Evolutionary conservation across 2,888 invertebrate genomes (phyloP).

Genomic region (Himalopsyche tibetana): DNA sequence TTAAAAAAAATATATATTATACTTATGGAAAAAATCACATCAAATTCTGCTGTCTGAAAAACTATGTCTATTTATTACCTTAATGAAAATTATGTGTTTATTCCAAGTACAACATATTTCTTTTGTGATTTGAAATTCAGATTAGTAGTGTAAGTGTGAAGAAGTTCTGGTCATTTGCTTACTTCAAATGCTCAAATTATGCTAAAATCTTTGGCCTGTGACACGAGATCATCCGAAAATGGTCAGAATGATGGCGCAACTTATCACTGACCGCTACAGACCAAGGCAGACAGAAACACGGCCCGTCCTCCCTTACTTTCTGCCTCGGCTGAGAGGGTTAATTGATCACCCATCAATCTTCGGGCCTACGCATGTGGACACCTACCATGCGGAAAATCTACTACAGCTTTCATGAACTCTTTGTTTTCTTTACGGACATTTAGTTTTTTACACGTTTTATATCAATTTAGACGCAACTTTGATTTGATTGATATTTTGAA

Average conservation of each 20-base stretch:
- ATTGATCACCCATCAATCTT: conserved; percentile 65
- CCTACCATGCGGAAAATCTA: conserved; percentile 5
- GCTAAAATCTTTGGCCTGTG: background rate
- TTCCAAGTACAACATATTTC: no score
- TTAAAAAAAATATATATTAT: no score
- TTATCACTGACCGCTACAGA: conserved; percentile 55
- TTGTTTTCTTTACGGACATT: background rate
- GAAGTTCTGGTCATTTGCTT: background rate
- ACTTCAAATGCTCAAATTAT: background rate
- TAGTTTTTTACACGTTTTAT: no score
- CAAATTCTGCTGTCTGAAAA: no score
- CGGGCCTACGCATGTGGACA: conserved; percentile 47
- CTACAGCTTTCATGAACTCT: conserved; percentile 5
- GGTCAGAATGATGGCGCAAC: conserved; percentile 29
- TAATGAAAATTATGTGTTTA: no score
- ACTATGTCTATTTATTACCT: no score
- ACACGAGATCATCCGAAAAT: background rate
- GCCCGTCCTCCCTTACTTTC: background rate
- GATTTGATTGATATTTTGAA: no score
- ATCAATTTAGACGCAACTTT: no score
- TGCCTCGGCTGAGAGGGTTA: conserved; percentile 53
- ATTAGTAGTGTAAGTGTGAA: background rate
- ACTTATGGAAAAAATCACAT: no score
- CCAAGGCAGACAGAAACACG: conserved; percentile 33
- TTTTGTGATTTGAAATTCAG: no score